Evolutionary conservation across 2,888 invertebrate genomes (phyloP).

Genomic region (Orthosia gothica): DNA sequence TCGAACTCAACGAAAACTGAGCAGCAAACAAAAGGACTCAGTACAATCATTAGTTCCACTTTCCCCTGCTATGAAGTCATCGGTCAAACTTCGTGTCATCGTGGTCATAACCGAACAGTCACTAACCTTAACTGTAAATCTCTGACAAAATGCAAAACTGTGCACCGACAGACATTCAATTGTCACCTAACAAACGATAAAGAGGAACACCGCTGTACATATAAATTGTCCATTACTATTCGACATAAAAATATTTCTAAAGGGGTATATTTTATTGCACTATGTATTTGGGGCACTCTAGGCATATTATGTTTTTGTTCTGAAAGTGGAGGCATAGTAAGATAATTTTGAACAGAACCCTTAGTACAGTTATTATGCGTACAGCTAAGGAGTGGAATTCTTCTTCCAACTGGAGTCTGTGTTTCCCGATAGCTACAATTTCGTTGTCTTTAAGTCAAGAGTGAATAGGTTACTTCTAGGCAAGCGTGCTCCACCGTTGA

Average conservation of each 20-base stretch:
- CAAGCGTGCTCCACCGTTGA: too few relatives aligned
- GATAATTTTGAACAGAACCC: background rate
- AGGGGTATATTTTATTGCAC: background rate
- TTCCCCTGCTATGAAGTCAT: constrained; percentile 17
- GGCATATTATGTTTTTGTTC: background rate
- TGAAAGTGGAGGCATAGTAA: background rate
- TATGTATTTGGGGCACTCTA: constrained; percentile 13
- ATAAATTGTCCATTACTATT: constrained; percentile 31
- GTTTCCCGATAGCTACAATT: too few relatives aligned
- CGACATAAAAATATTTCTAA: constrained; percentile 1
- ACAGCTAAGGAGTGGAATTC: too few relatives aligned
- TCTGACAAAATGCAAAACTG: constrained; percentile 69
- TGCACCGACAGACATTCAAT: constrained; percentile 56
- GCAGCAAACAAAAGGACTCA: too few relatives aligned
- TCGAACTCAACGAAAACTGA: background rate
- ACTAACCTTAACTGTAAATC: constrained; percentile 77
- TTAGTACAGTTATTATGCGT: too few relatives aligned
- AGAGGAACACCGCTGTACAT: constrained; percentile 39
- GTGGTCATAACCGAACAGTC: constrained; percentile 56
- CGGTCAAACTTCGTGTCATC: constrained; percentile 40
- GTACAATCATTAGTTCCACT: background rate
- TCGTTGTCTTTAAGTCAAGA: too few relatives aligned
- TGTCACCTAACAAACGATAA: constrained; percentile 50
- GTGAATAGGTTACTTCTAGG: too few relatives aligned
- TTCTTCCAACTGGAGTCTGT: too few relatives aligned